Base-by-base conservation (phyloP, 2,797 vertebrate genomes). In the Halcyon chelicuti region DNA sequence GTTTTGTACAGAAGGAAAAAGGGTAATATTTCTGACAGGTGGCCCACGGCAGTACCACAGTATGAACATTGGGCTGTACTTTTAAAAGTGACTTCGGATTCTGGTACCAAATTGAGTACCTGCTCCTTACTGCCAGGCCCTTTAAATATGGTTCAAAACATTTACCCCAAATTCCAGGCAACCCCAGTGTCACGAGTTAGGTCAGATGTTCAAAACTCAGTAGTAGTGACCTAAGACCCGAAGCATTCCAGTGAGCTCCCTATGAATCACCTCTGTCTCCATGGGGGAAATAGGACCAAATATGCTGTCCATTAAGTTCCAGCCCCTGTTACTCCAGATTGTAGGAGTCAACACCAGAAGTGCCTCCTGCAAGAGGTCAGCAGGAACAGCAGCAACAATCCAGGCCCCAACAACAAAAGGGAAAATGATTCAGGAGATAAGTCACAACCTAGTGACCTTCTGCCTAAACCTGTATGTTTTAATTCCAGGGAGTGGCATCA, bases 1-100 rank as follows among this genome's bases (percentile, higher is more conserved):
- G 31, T n/a, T 91, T 83, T 75, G 44, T 40, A 39, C 11, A 31
- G 47, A 77, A 40, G 21, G 88, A 47, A 72, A 83, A 60, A 91
- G 29, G 29, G 12, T 31, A 28, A 54, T 60, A 10, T 44, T 84
- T 90, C 62, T 60, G 49, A 44, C 19, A 0, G 1, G 33, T 75
- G 37, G 66, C 51, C 42, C 66, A 62, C 86, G 72, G 46, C 58
- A 78, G 20, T 26, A 42, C 12, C 20, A 49, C 15, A 75, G 29
- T 23, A 61, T 4, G 31, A 82, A 88, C 29, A 46, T 5, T 20
- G 13, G 35, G 7, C 65, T 84, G 15, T 47, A 60, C 57, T 60
- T 81, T n/a, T 28, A 44, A 73, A 89, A 80, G n/a, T 44, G 21
- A 57, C 44, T 80, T 40, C 61, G 40, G 18, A 68, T 79, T 90